Percentiles rank a stretch among this genome's conserved stretches.
These are phyloP conservation scores for Drosophila paramelanica DNA, from an alignment of 2,888 invertebrate species.

Conservation along the genomic window DNA sequence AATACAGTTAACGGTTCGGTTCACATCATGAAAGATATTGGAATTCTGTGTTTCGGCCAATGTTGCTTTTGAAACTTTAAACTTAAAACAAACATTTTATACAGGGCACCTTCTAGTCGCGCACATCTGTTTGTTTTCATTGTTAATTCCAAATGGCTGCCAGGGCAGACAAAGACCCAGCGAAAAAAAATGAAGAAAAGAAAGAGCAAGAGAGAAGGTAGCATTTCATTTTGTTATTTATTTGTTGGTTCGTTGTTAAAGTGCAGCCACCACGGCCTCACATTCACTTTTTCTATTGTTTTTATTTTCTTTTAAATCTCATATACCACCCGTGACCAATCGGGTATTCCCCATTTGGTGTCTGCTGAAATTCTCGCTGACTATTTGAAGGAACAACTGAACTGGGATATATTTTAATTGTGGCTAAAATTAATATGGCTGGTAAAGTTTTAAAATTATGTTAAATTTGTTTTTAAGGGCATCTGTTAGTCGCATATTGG, in stretches of 20 bases:
- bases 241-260: slow-evolving; percentile 34
- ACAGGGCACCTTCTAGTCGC: slow-evolving; percentile 19
- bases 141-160: slow-evolving; percentile 14
- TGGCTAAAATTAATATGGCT: no score
- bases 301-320: slow-evolving; percentile 5
- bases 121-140: background rate
- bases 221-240: slow-evolving; percentile 47
- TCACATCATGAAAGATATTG: no score
- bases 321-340: background rate
- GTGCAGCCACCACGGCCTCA: slow-evolving; percentile 43
- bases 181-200: background rate
- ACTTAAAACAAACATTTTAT: no score
- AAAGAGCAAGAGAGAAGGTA: slow-evolving; percentile 3
- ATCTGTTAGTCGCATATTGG: slow-evolving; percentile 3
- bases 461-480: background rate
- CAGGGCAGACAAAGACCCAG: slow-evolving; percentile 12
- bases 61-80: no score
- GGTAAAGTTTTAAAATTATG: no score
- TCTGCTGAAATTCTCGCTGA: background rate
- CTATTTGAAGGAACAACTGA: no score
- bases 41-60: no score
- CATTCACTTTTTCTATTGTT: slow-evolving; percentile 53
- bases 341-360: slow-evolving; percentile 20
- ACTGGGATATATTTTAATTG: background rate
- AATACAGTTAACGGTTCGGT: no score